Evolutionary conservation across 2,113 vertebrate species (phyloP), one percentile per base, ranked within the genome.

Genomic region (Callaeas wilsoni): DNA sequence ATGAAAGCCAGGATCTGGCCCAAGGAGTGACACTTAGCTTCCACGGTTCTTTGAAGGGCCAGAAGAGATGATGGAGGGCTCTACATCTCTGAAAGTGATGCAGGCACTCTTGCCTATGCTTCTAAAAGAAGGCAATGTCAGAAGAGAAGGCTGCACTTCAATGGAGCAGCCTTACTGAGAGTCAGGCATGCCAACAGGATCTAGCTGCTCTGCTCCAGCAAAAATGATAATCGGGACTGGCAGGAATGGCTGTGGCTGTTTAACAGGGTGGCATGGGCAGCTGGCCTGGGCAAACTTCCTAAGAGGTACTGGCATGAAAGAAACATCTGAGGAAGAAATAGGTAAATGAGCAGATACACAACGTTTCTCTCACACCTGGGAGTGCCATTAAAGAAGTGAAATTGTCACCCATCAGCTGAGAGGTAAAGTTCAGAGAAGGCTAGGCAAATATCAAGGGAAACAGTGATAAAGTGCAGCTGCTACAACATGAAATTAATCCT

Each of bases 81-180:
- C 39, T n/a, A 8, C 8, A 5, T 17, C 42, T 52, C 42, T 78
- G 23, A 57, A 85, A 49, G 15, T 1, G 7, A 65, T 33, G 75
- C 2, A 2, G 57, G 11, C 0, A 0, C 20, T n/a, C 37, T n/a
- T 15, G 2, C 33, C 39, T 41, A 27, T 0, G 4, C n/a, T 62
- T 65, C 79, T 74, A 26, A 75, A 90, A 50, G 33, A 42, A 73
- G 25, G 22, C n/a, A 55, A 39, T 1, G 6, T 32, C 26, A 60
- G 50, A 85, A 65, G 29, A 75, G 49, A 68, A 85, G 79, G 68
- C n/a, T 62, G 59, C 26, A 14, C 19, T 35, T 50, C 35, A 71
- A 35, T 26, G 6, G 14, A 75, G 21, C 30, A 75, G 71, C 35
- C 35, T 90, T 92, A 25, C 64, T 57, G 68, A 60, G 39, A 1